Percentiles rank a stretch among this genome's conserved stretches.
phyloP scores from a whole-genome alignment of 2,113 vertebrate genomes.

The Tenrec ecaudatus region DNA sequence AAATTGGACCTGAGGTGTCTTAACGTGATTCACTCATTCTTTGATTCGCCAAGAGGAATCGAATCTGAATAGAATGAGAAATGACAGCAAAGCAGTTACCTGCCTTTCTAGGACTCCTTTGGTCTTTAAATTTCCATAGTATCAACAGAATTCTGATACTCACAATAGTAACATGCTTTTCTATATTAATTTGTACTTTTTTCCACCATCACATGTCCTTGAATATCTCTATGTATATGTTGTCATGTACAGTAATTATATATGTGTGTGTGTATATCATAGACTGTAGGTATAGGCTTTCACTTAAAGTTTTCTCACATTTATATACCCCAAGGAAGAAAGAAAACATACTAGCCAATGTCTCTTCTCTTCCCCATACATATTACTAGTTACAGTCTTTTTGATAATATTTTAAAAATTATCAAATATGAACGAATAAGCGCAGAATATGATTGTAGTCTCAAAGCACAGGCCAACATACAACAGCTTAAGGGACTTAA shows the following conservation, averaged over 20 bases:
- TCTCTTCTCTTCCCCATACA: not conserved
- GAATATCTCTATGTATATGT: too few relatives aligned
- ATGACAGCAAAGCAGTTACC: not conserved
- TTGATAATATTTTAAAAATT: not conserved
- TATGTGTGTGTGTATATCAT: too few relatives aligned
- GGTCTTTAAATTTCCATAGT: not conserved
- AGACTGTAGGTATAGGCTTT: too few relatives aligned
- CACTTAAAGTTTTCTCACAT: too few relatives aligned
- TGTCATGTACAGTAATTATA: too few relatives aligned
- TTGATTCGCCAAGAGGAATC: not conserved
- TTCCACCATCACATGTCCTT: too few relatives aligned
- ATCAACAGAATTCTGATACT: not conserved
- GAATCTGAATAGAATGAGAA: slow-evolving; percentile 1
- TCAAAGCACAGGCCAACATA: not conserved
- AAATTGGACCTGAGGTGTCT: not conserved
- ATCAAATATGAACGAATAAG: not conserved
- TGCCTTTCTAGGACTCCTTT: not conserved
- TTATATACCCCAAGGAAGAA: too few relatives aligned
- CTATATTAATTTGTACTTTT: too few relatives aligned
- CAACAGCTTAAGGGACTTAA: not conserved
- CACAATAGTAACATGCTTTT: not conserved
- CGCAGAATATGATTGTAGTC: not conserved
- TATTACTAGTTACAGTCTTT: not conserved
- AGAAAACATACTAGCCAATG: not conserved
- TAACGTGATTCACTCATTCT: not conserved